phyloP scores from a whole-genome alignment of 2,113 vertebrate genomes.

The Ciconia maguari region DNA sequence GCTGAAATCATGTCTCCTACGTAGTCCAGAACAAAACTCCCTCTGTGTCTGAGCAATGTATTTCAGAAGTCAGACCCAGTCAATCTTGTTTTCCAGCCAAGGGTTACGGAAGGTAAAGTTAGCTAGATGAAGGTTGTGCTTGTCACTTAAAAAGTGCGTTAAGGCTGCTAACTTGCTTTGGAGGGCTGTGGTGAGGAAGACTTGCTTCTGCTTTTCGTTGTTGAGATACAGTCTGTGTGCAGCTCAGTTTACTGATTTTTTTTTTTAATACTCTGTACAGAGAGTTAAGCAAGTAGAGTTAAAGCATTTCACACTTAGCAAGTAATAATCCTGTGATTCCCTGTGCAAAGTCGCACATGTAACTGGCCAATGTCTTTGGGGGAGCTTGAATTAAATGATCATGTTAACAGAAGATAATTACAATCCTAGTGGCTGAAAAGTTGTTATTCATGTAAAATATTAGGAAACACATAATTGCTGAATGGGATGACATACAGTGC shows the following conservation, averaged over 20 bases:
- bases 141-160: not conserved
- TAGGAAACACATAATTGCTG: not conserved
- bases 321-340: not conserved
- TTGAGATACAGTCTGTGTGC: not conserved
- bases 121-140: not conserved
- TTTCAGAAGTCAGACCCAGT: not conserved
- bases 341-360: rapidly evolving
- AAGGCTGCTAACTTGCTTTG: not conserved
- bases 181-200: not conserved
- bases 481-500: not conserved
- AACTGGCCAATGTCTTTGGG: not conserved
- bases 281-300: not conserved
- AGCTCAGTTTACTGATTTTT: not conserved
- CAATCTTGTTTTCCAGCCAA: not conserved
- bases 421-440: not conserved
- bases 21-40: not conserved
- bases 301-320: not conserved
- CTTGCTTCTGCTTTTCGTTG: rapidly evolving
- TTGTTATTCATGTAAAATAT: not conserved
- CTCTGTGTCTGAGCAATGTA: not conserved
- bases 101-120: not conserved
- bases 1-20: not conserved
- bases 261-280: too few relatives aligned
- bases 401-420: not conserved
- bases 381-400: not conserved